Evolutionary conservation across 1,140 invertebrate species (phyloP).

Genomic region (Temnothorax longispinosus): DNA sequence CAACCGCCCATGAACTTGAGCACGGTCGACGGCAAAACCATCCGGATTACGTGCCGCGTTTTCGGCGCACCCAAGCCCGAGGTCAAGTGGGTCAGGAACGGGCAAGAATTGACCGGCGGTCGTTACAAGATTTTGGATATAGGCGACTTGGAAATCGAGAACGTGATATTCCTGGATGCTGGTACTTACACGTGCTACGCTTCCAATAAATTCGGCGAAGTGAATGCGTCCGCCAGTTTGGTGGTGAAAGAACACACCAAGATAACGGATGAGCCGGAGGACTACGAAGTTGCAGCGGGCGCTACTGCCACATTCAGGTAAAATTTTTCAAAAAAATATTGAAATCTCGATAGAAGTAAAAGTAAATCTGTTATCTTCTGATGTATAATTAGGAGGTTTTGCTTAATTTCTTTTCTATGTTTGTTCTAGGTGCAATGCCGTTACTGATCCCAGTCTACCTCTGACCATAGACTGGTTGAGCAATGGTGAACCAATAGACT

Average conservation of each 20-base stretch:
- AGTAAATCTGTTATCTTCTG: neutral
- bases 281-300: constrained; percentile 96
- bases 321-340: neutral
- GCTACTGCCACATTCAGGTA: constrained; percentile 93
- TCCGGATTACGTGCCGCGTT: constrained; percentile 96
- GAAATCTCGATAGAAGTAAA: neutral
- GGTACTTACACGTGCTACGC: constrained; percentile 97
- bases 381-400: neutral
- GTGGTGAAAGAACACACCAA: constrained; percentile 94
- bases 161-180: constrained; percentile 93
- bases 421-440: constrained; percentile 92
- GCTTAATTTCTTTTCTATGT: constrained; percentile 16
- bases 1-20: constrained; percentile 92
- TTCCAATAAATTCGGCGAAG: constrained; percentile 95
- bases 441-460: constrained; percentile 92
- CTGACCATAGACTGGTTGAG: constrained; percentile 95
- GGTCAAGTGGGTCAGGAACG: constrained; percentile 96
- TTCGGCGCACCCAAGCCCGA: constrained; percentile 97
- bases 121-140: constrained; percentile 90
- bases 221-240: constrained; percentile 91
- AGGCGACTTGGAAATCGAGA: constrained; percentile 94
- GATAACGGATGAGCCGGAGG: constrained; percentile 94
- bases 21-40: constrained; percentile 93
- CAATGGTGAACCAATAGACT: constrained; percentile 94
- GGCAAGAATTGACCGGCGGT: constrained; percentile 93